A percentile compares a stretch with the other conserved stretches of the same genome.
These are phyloP conservation scores for Nebria salina DNA, from an alignment of 2,888 invertebrate species.

Conservation along the genomic window DNA sequence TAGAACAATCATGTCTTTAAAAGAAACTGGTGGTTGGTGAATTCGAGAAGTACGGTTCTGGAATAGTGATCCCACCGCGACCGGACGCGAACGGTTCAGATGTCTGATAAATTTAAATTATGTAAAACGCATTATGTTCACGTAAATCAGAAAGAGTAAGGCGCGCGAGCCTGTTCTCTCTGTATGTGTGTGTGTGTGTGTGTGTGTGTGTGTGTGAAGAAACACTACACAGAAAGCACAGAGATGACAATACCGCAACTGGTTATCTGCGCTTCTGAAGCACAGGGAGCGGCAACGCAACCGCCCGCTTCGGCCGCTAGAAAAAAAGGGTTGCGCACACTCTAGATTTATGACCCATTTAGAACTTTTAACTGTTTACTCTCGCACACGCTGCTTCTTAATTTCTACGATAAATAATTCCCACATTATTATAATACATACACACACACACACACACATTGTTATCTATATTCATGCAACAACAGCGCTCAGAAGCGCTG, in stretches of 20 bases:
- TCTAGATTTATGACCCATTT: slow-evolving; percentile 43
- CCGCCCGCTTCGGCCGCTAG: slow-evolving; percentile 18
- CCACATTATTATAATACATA: neutral
- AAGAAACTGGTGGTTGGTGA: neutral
- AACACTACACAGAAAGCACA: neutral
- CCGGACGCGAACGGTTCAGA: slow-evolving; percentile 53
- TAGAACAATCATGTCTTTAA: too few species aligned
- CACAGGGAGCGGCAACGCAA: slow-evolving; percentile 32
- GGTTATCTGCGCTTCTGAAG: slow-evolving; percentile 13
- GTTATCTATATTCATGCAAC: neutral
- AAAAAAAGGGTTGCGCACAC: slow-evolving; percentile 34
- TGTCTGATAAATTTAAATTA: slow-evolving; percentile 59
- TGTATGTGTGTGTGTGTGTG: neutral
- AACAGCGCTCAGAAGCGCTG: neutral
- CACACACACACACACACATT: neutral
- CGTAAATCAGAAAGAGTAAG: slow-evolving; percentile 51
- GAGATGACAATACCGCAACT: slow-evolving; percentile 13
- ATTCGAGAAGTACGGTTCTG: slow-evolving; percentile 37
- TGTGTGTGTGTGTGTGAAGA: neutral
- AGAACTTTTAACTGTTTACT: slow-evolving; percentile 39
- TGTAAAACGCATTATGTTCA: slow-evolving; percentile 56
- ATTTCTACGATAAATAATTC: slow-evolving; percentile 43
- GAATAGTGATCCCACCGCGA: slow-evolving; percentile 46
- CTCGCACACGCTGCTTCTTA: slow-evolving; percentile 34
- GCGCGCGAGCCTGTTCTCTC: neutral